Evolutionary conservation across 2,888 invertebrate genomes (phyloP).

Genomic region (Adela reaumurella): DNA sequence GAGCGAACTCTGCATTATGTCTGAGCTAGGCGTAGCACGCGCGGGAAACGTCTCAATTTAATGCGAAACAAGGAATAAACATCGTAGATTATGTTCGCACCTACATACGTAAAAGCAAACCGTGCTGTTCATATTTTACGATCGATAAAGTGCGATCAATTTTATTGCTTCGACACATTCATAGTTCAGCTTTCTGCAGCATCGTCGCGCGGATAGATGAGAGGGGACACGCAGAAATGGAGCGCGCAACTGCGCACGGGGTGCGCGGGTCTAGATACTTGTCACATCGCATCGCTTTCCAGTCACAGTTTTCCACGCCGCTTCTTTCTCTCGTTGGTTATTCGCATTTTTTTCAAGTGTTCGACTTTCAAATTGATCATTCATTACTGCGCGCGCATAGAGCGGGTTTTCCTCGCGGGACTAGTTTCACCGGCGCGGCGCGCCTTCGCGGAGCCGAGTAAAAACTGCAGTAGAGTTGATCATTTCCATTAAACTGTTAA

Average conservation of each 20-base stretch:
- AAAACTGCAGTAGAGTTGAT: background rate
- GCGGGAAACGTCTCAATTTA: conserved; percentile 34
- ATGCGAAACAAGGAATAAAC: conserved; percentile 29
- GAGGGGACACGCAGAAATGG: too few relatives aligned
- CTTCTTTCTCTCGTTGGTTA: background rate
- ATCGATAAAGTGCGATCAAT: conserved; percentile 9
- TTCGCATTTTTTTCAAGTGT: background rate
- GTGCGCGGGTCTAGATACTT: background rate
- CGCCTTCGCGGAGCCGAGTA: background rate
- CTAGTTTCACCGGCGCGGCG: background rate
- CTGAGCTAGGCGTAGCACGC: background rate
- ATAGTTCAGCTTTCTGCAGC: too few relatives aligned
- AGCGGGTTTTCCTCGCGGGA: background rate
- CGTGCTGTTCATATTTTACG: conserved; percentile 26
- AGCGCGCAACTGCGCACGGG: too few relatives aligned
- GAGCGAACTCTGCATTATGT: background rate
- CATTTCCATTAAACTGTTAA: background rate
- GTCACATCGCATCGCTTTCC: background rate
- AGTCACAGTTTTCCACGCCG: background rate
- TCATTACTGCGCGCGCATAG: background rate
- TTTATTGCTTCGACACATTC: background rate
- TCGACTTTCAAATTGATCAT: background rate
- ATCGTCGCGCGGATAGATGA: too few relatives aligned
- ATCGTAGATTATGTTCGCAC: conserved; percentile 25
- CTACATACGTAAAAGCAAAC: too few relatives aligned